Evolutionary conservation across 1,140 invertebrate genomes (phyloP).

Genomic region (Drosophila busckii): DNA sequence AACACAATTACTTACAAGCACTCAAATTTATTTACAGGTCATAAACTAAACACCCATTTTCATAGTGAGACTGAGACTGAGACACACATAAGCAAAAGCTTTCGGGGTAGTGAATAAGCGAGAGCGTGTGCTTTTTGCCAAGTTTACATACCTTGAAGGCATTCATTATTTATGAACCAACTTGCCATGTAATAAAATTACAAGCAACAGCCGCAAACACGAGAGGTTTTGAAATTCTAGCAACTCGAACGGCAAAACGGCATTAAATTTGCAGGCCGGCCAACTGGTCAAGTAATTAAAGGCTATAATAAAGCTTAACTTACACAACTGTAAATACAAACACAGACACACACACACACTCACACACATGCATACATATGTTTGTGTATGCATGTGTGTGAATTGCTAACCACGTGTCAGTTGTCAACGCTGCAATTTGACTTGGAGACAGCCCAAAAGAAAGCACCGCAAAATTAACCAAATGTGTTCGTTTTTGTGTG

Average conservation of each 20-base stretch:
- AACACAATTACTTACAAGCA: slow-evolving; percentile 53
- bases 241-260: slow-evolving; percentile 33
- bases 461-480: slow-evolving; percentile 29
- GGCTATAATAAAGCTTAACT: slow-evolving; percentile 55
- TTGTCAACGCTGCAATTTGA: slow-evolving; percentile 69
- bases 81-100: slow-evolving; percentile 11
- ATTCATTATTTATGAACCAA: slow-evolving; percentile 71
- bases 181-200: slow-evolving; percentile 63
- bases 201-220: slow-evolving; percentile 48
- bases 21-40: slow-evolving; percentile 59
- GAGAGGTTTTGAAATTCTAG: slow-evolving; percentile 64
- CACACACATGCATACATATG: too few relatives aligned
- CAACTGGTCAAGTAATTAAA: slow-evolving; percentile 60
- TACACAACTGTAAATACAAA: slow-evolving; percentile 19
- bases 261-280: slow-evolving; percentile 50
- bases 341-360: too few relatives aligned
- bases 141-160: slow-evolving; percentile 56
- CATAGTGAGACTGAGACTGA: too few relatives aligned
- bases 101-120: too few relatives aligned
- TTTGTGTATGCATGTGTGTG: too few relatives aligned
- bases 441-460: slow-evolving; percentile 12
- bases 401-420: slow-evolving; percentile 56
- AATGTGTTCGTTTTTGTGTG: background rate
- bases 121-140: too few relatives aligned
- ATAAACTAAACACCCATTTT: slow-evolving; percentile 51